Base-by-base conservation (phyloP, 1,140 invertebrate species). In the Drosophila saltans region DNA sequence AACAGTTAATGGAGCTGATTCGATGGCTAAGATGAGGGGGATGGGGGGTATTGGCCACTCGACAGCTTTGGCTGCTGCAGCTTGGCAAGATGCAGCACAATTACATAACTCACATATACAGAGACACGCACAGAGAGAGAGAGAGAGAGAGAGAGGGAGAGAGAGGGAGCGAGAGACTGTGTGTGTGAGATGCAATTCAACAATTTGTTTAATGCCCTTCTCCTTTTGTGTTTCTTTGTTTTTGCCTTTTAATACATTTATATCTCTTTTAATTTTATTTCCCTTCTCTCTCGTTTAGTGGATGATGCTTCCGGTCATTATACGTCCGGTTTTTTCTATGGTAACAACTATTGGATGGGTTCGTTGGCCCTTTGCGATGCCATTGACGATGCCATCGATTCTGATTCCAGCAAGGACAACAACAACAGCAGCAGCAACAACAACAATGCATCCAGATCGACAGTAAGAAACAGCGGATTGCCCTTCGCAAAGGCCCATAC, bases 341-440 rank as follows among this genome's bases (percentile, higher is more conserved):
- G 96, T 33, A 97, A 97, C 92, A 95, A 95, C 63, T 97, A 96
- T 92, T 97, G 96, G 94, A 94, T 94, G 39, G 96, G 96, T 70
- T 97, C 96, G 1, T 93, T 95, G 43, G 95, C 95, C 66, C 94
- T 96, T 36, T 97, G 96, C 89, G 92, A 94, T 57, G 94, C 95
- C 69, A 96, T 96, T 65, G 94, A 94, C 91, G 86, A 92, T 30
- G 71, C 69, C 28, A 16, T 48, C 65, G 66, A 36, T 43, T 28
- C 24, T 28, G 41, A 28, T 11, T 24, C n/a, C 58, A 36, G 43
- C 72, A 77, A 59, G 59, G 75, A 90, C 59, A 81, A 74, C 65
- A 86, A 78, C 73, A 48, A 69, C 56, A 10, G 1, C 63, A 81
- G 74, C 65, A 86, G 79, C 73, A 48, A 69, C 56, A 10, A 2